Evolutionary conservation across 1,140 invertebrate genomes (phyloP), one percentile per base, ranked within the genome.

Genomic region (Trichogramma pretiosum): DNA sequence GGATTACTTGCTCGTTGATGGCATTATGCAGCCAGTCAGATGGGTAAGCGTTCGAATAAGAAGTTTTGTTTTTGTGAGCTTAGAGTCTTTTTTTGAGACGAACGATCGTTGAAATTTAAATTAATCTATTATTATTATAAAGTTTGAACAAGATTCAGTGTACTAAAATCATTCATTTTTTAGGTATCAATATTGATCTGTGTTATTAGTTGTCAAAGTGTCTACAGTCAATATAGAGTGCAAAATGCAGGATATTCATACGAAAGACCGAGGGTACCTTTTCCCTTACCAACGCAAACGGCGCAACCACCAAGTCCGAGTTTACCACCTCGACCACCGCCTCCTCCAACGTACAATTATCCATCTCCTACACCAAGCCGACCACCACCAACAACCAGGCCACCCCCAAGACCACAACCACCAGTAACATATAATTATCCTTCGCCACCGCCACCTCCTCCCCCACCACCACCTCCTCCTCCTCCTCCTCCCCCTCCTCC

Each of bases 1-100:
- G 19, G 17, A 32, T 53, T 56, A 61, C 41, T 50, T 39, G n/a
- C n/a, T 52, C 53, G 37, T 37, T 18, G 19, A 53, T 36, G 22
- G 37, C 46, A 61, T 54, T 54, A 63, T 64, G 63, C 56, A 36
- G 54, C 46, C 53, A 58, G 54, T 59, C 45, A 47, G 47, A 63
- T 63, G 60, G 63, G 61, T 64, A 48, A 56, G 61, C 26, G 2
- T 37, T 60, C 19, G 2, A 36, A 7, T 18, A 37, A 8, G 26
- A 30, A 30, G 13, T 9, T 7, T 9, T 7, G 8, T 30, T 13
- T 30, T 30, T 13, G 13, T 30, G 26, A 30, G 8, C 13, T 30
- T 13, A 30, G 26, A 30, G 13, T 13, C 26, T 9, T 9, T 9
- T 9, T 30, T 13, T 7, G 13, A 8, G 7, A 7, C 26, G 13